Evolutionary conservation across 1,140 invertebrate species (phyloP).

Genomic region (Dryas iulia): DNA sequence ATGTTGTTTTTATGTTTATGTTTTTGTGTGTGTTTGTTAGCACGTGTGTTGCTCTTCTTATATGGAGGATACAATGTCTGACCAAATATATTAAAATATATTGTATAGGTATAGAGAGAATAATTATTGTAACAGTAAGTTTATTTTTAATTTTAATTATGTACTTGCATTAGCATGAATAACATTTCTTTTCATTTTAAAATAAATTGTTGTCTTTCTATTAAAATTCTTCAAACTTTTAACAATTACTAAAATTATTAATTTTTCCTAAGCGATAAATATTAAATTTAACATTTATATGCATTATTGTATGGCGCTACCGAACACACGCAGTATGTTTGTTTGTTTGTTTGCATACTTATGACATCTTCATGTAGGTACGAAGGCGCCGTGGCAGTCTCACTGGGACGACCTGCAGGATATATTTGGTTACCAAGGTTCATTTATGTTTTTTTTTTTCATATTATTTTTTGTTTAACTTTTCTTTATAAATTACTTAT

Average conservation of each 20-base stretch:
- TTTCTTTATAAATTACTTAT: too few relatives aligned
- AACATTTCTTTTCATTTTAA: neutral
- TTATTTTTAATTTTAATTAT: neutral
- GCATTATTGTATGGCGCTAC: constrained; percentile 7
- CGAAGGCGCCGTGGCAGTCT: constrained; percentile 29
- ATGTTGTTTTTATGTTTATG: constrained; percentile 9
- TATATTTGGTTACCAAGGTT: constrained; percentile 46
- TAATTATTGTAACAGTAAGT: neutral
- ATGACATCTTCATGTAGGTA: constrained; percentile 12
- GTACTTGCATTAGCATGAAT: neutral
- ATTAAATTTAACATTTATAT: neutral
- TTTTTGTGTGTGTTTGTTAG: constrained; percentile 19
- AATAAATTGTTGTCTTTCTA: neutral
- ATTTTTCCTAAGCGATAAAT: too few relatives aligned
- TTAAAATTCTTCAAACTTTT: neutral
- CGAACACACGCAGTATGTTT: constrained; percentile 11
- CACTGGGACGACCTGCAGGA: constrained; percentile 44
- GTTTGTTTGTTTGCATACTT: constrained; percentile 14
- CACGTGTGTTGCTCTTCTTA: neutral
- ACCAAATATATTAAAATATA: too few relatives aligned
- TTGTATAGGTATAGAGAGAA: too few relatives aligned
- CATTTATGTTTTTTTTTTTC: neutral
- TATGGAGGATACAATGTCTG: neutral
- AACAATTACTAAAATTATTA: neutral
- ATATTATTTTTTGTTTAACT: neutral